Conservation (phyloP, 2,797 vertebrate species). For the Aselliscus stoliczkanus region DNA sequence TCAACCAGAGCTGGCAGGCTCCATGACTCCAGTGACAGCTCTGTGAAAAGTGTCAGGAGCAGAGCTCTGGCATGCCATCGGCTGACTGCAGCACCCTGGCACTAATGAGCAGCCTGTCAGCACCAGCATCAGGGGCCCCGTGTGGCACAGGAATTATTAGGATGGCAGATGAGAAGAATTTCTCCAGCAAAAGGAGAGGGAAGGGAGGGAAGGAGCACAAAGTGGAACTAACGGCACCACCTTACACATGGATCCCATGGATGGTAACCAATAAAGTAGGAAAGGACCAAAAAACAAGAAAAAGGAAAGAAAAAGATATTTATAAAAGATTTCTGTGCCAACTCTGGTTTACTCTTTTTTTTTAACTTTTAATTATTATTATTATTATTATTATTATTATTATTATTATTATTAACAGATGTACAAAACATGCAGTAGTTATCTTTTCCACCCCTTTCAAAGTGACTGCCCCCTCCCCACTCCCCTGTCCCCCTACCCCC, state of each 20-base stretch:
- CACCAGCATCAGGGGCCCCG: not conserved
- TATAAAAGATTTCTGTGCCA: not conserved
- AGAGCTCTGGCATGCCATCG: not conserved
- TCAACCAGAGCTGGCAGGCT: conserved; percentile 66
- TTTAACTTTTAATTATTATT: too few species aligned
- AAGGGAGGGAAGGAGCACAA: not conserved
- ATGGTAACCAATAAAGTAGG: not conserved
- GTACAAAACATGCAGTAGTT: too few species aligned
- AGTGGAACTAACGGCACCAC: not conserved
- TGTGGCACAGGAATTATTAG: not conserved
- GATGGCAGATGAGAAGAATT: not conserved
- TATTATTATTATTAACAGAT: too few species aligned
- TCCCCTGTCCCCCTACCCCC: too few species aligned
- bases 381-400: too few species aligned
- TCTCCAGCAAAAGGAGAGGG: not conserved
- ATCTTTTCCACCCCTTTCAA: too few species aligned
- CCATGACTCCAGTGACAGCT: conserved; percentile 63
- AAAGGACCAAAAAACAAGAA: not conserved
- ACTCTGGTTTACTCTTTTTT: too few species aligned
- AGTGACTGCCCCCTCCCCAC: too few species aligned
- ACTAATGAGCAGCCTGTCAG: conserved; percentile 70
- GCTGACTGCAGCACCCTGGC: conserved; percentile 43
- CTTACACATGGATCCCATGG: not conserved
- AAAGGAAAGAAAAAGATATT: not conserved
- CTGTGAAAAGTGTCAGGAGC: conserved; percentile 21